Conservation (phyloP, 2,113 vertebrate species). For the Pelobates fuscus region DNA sequence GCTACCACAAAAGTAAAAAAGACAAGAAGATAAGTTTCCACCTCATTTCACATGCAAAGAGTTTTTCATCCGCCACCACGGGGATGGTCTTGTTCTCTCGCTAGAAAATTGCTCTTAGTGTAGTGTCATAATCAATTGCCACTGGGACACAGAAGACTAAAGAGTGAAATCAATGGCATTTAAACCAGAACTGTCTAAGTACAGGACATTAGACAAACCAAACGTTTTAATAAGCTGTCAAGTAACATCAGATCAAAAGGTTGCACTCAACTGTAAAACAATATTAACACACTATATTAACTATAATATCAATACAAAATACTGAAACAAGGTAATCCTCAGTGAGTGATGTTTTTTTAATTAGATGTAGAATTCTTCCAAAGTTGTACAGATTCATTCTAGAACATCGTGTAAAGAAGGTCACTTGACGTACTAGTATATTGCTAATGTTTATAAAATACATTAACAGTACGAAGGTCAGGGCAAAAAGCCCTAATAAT, state of each 20-base stretch:
- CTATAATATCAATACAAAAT: no score
- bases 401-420: no score
- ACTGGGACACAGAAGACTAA: background rate
- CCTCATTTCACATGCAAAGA: constrained; percentile 86
- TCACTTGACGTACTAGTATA: no score
- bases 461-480: background rate
- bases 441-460: no score
- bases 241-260: no score
- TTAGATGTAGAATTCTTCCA: no score
- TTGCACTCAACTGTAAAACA: no score
- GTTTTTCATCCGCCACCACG: constrained; percentile 84
- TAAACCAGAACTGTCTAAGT: background rate
- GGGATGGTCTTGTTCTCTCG: constrained; percentile 73
- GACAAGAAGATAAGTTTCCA: constrained; percentile 90
- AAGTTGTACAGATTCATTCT: no score
- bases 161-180: background rate
- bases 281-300: no score
- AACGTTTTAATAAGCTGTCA: no score
- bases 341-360: no score
- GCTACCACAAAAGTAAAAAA: constrained; percentile 71
- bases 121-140: constrained; percentile 57
- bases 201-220: background rate
- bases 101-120: constrained; percentile 61
- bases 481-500: background rate
- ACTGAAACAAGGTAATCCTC: no score